A percentile compares a stretch with the other conserved stretches of the same genome.
Evolutionary conservation across 1,140 invertebrate species (phyloP).

Genomic region (Drosophila ironensis): DNA sequence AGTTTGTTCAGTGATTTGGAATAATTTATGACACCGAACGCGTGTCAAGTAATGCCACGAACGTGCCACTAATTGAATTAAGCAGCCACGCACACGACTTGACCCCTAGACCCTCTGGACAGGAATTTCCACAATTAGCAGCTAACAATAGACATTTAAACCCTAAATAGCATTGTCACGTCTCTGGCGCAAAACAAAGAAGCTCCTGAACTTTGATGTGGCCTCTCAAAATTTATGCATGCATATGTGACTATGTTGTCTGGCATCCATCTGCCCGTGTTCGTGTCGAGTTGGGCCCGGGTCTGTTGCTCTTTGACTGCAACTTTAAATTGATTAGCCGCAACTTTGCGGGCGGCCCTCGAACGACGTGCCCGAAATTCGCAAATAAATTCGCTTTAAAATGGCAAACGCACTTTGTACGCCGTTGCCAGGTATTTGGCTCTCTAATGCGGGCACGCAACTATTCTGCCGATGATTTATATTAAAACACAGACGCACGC

Average conservation of each 20-base stretch:
- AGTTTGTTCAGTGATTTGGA: slow-evolving; percentile 18
- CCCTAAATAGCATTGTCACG: slow-evolving; percentile 41
- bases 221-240: slow-evolving; percentile 63
- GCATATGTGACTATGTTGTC: slow-evolving; percentile 34
- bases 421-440: slow-evolving; percentile 40
- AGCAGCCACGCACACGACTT: slow-evolving; percentile 28
- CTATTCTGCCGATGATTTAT: slow-evolving; percentile 72
- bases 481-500: slow-evolving; percentile 40
- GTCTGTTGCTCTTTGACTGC: slow-evolving; percentile 49
- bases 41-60: slow-evolving; percentile 37
- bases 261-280: slow-evolving; percentile 22
- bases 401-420: slow-evolving; percentile 46
- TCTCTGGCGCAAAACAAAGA: slow-evolving; percentile 24
- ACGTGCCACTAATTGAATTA: slow-evolving; percentile 62
- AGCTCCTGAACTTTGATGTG: slow-evolving; percentile 42
- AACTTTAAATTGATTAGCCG: slow-evolving; percentile 62
- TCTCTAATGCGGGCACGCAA: slow-evolving; percentile 60
- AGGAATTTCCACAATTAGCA: slow-evolving; percentile 59
- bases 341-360: slow-evolving; percentile 33
- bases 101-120: slow-evolving; percentile 32
- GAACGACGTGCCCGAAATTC: slow-evolving; percentile 49
- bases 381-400: slow-evolving; percentile 66
- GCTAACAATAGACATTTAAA: slow-evolving; percentile 47
- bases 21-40: slow-evolving; percentile 35
- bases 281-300: background rate